Base-by-base conservation (phyloP, 2,113 vertebrate genomes). In the Tricholaema leucomelas region DNA sequence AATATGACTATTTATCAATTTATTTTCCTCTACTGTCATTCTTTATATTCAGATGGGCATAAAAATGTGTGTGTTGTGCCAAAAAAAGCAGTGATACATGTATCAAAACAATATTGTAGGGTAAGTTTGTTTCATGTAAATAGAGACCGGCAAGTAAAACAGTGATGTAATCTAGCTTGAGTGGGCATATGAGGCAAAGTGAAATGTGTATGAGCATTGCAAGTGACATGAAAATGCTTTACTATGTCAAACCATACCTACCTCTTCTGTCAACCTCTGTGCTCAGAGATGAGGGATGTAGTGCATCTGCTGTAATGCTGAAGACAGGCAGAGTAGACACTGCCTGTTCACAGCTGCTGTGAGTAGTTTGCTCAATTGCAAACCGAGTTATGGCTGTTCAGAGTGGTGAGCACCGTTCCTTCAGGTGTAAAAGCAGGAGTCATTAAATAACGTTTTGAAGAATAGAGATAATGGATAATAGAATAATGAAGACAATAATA, bases 41-140 rank as follows among this genome's bases (percentile, higher is more conserved):
- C 3, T 72, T 84, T 84, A 6, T 42, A 24, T 79, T 65, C 16
- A 27, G 23, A 27, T 31, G 72, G 31, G 48, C 14, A 42, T 83
- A 50, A 72, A 31, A 31, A 23, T 50, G 44, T 18, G 17, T 31
- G 7, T 33, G 4, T 69, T 63, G 25, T 74, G 38, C 69, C 6
- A 44, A 58, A 69, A 69, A 69, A 55, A 72, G 19, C 12, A 59
- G 30, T 15, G 33, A 20, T 10, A 35, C 0, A 4, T n/a, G 4
- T 64, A 71, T 64, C 52, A 75, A 28, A 67, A 64, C n/a, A 65
- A 48, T 44, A 58, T 25, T 0, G 0, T 18, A 75, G n/a, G 38
- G 25, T 44, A 75, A 16, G 40, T 69, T 54, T 90, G 21, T 79
- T 94, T 79, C 15, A 35, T 72, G 38, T 59, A 79, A 91, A 81